These are phyloP conservation scores for Montipora cactus DNA, from an alignment of 64 coral and sea anemone species.

Conservation along the genomic window DNA sequence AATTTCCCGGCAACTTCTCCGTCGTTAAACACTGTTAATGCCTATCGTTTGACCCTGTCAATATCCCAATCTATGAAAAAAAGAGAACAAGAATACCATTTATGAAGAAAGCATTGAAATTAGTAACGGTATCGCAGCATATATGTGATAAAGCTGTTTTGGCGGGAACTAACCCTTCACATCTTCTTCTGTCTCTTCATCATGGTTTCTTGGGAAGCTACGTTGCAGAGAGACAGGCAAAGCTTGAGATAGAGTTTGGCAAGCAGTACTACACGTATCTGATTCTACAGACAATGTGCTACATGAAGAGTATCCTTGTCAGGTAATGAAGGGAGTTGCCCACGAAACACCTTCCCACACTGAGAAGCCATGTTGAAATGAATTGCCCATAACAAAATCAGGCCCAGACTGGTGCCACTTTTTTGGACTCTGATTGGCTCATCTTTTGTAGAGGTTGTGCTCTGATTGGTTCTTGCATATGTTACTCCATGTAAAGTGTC, in stretches of 20 bases:
- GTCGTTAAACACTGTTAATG: conserved; percentile 3
- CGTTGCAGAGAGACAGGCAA: conserved; percentile 1
- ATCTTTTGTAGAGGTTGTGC: background rate
- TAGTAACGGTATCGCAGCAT: background rate
- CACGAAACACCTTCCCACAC: background rate
- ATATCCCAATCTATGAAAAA: conserved; percentile 38
- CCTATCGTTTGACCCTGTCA: conserved; percentile 18
- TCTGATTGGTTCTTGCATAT: background rate
- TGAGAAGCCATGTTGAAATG: conserved; percentile 10
- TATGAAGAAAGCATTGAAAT: background rate
- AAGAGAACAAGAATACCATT: background rate
- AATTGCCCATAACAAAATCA: background rate
- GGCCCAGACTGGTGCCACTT: background rate
- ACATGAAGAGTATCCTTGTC: background rate
- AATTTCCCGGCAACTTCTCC: conserved; percentile 27
- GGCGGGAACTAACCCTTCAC: conserved; percentile 23
- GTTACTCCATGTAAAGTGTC: background rate
- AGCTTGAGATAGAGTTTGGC: background rate
- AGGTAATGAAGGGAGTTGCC: background rate
- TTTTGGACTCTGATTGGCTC: conserved; percentile 16
- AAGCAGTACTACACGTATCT: background rate
- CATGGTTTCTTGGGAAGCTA: background rate
- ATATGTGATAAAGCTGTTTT: conserved; percentile 15
- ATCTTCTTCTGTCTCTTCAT: background rate
- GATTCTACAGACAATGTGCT: background rate